These are phyloP conservation scores for Stictonetta naevosa DNA, from an alignment of 2,113 vertebrate species.

Conservation along the genomic window DNA sequence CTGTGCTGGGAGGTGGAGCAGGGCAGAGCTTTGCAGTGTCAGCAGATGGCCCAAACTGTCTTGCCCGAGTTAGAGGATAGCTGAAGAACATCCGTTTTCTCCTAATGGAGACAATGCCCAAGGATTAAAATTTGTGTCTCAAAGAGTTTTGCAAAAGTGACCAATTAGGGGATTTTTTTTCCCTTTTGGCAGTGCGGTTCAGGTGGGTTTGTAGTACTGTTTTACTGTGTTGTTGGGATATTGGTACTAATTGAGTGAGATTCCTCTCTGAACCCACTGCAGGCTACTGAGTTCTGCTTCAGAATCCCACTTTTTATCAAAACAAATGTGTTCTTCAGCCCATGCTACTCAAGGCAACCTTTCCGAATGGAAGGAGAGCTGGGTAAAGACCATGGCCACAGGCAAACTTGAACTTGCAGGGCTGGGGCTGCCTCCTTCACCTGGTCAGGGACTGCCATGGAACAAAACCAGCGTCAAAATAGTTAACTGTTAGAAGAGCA, in stretches of 20 bases:
- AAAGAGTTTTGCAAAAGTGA: not conserved
- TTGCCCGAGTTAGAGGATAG: not conserved
- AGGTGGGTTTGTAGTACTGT: not conserved
- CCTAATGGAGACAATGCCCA: not conserved
- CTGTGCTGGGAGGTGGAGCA: not conserved
- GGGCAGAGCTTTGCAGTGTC: not conserved
- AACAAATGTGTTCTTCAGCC: not conserved
- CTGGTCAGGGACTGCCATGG: not conserved
- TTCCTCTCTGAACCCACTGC: not conserved
- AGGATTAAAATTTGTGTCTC: not conserved
- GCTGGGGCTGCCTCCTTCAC: not conserved
- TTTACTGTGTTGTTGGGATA: not conserved
- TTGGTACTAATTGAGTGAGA: not conserved
- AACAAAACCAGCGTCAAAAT: not conserved
- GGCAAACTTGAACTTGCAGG: not conserved
- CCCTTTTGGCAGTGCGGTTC: not conserved
- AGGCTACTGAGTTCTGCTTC: not conserved
- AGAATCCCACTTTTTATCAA: conserved; percentile 7
- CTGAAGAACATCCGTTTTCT: not conserved
- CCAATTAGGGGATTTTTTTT: not conserved
- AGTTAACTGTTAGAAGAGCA: conserved; percentile 44
- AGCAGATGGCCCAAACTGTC: not conserved
- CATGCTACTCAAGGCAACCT: not conserved
- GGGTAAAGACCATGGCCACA: not conserved
- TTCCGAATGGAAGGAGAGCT: conserved; percentile 5